Base-by-base conservation (phyloP, 64 coral and sea anemone genomes). In the Dendrophyllia cribrosa region DNA sequence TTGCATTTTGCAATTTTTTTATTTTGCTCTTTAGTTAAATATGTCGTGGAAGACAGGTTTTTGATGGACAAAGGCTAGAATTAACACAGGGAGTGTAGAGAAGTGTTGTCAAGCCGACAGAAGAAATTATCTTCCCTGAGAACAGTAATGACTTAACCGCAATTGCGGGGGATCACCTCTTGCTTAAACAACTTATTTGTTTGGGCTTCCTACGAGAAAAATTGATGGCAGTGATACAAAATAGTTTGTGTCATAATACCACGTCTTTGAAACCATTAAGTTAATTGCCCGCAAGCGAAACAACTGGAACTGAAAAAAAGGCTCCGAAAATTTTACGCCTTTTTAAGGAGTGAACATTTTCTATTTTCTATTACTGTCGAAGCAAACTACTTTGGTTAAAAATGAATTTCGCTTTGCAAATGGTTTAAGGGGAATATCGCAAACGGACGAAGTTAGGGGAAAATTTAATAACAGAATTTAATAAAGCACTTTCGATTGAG, bases 171-270 rank as follows among this genome's bases (percentile, higher is more conserved):
- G 44, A 65, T 84, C 62, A 15, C 43, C 59, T 84, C n/a, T 68
- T 84, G 20, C 62, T 51, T 84, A 84, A 84, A 67, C 80, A 84
- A 84, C 61, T 63, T 47, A 65, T 46, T 84, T 84, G 61, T 84
- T 49, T 82, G 7, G 80, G 80, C 63, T 84, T 67, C 60, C 62
- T 67, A 19, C 7, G n/a, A 26, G 45, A 67, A 66, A 51, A 34
- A 67, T 84, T 84, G 50, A 84, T 68, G 80, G 23, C 43, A 51
- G 43, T 15, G 80, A 84, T 68, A 67, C 80, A 45, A 84, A 65
- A 43, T 46, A 47, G 7, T 22, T 65, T 63, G 9, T 84, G 17
- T 83, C 59, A 52, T 84, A 84, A 84, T 84, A 45, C 45, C 19
- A 44, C 19, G 6, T 21, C 61, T 84, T 67, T 62, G 44, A 14